Base-by-base conservation (phyloP, 2,888 invertebrate species). In the Leucozona laternaria region DNA sequence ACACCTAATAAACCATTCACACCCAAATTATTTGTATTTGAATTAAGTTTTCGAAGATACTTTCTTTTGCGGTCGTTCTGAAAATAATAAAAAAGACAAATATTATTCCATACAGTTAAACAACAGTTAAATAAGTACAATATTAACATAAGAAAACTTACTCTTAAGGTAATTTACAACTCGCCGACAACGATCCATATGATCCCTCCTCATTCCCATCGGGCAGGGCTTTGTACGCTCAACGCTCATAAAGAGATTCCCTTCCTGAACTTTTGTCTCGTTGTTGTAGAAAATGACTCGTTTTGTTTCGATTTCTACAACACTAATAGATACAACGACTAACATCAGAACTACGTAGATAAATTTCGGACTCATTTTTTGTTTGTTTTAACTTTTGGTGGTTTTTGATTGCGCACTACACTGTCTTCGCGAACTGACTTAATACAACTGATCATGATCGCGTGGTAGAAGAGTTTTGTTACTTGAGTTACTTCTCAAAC, bases 161-260 rank as follows among this genome's bases (percentile, higher is more conserved):
- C 89, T 79, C 85, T 88, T 81, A 15, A 88, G 89, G 28, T 91
- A 92, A 64, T 88, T 89, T 20, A 91, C 68, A 4, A 90, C 90
- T 6, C 90, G 89, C 15, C 91, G 89, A 73, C 91, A 92, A 7
- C 90, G 90, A 88, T 91, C 89, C 5, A 90, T 90, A 83, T 91
- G 90, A 77, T 92, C 91, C 1, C 91, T 88, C 89, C 90, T 89
- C 78, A 89, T 89, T 0, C 91, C 91, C 8, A 77, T 85, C 4
- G 90, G 90, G 77, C 91, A 92, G 4, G 91, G 90, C 1, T 87
- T 88, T 5, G 68, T 2, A 15, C 89, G 75, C 8, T 75, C 88
- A 4, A 89, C 79, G 0, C 90, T 90, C 5, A 90, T 79, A 25
- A 91, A 88, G 43, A 91, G 87, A 81, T 91, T 91, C 15, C 91